A percentile compares a stretch with the other conserved stretches of the same genome.
phyloP scores from a whole-genome alignment of 2,888 invertebrate genomes.

The Chironomus tentans region DNA sequence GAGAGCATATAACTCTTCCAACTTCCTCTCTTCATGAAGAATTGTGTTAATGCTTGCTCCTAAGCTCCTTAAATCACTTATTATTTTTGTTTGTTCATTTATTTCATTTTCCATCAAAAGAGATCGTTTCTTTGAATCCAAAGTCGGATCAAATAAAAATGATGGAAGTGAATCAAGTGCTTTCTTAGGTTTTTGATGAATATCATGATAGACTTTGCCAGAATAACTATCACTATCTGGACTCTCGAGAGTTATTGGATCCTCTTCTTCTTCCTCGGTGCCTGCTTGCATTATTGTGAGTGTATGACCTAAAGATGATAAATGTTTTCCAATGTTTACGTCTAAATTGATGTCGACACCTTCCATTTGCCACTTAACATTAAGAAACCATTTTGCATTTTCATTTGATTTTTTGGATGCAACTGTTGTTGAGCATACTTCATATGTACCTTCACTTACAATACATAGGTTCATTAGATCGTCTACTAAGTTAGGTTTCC shows the following conservation, averaged over 20 bases:
- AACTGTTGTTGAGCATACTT: slow-evolving; percentile 64
- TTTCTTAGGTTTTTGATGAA: slow-evolving; percentile 53
- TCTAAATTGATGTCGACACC: slow-evolving; percentile 96
- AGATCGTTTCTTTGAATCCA: slow-evolving; percentile 77
- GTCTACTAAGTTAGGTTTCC: slow-evolving; percentile 85
- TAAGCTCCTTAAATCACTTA: slow-evolving; percentile 78
- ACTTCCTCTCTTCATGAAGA: slow-evolving; percentile 80
- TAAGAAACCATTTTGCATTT: slow-evolving; percentile 96
- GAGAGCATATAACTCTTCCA: slow-evolving; percentile 88
- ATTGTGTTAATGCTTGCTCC: slow-evolving; percentile 86
- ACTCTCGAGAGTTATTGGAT: slow-evolving; percentile 53
- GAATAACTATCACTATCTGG: slow-evolving; percentile 67
- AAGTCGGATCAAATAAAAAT: slow-evolving; percentile 69
- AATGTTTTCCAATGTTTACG: slow-evolving; percentile 90
- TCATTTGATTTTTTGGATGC: slow-evolving; percentile 70
- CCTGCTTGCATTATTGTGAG: slow-evolving; percentile 84
- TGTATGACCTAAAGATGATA: slow-evolving; percentile 89
- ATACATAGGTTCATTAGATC: slow-evolving; percentile 84
- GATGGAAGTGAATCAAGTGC: slow-evolving; percentile 69
- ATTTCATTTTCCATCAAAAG: slow-evolving; percentile 92
- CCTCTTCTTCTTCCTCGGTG: slow-evolving; percentile 81
- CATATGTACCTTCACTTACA: slow-evolving; percentile 98
- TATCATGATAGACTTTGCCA: slow-evolving; percentile 46
- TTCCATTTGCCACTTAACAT: slow-evolving; percentile 99
- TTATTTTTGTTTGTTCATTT: slow-evolving; percentile 93